Evolutionary conservation across 2,113 vertebrate genomes (phyloP).

Genomic region (Ceratotherium simum): DNA sequence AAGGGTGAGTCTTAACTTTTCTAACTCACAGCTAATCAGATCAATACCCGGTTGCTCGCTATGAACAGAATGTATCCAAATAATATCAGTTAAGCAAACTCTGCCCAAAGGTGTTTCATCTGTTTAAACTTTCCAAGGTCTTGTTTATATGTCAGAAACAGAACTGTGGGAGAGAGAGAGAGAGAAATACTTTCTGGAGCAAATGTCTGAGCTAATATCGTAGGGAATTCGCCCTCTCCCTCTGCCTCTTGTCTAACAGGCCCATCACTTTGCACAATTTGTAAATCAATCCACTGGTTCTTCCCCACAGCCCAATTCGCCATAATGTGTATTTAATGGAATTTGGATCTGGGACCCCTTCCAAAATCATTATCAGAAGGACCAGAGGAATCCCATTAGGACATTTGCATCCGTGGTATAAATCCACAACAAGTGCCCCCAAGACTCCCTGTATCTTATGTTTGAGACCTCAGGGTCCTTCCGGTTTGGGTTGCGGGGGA

Average conservation of each 20-base stretch:
- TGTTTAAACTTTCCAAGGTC: slow-evolving; percentile 63
- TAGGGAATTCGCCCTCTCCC: not conserved
- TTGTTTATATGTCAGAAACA: slow-evolving; percentile 50
- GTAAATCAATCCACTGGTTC: not conserved
- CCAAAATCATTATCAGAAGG: slow-evolving; percentile 33
- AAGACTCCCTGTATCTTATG: not conserved
- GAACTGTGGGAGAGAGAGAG: slow-evolving; percentile 36
- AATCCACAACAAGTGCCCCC: not conserved
- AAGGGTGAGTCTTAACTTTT: not conserved
- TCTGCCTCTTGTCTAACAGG: not conserved
- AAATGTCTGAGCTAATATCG: slow-evolving; percentile 61
- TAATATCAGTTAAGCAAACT: slow-evolving; percentile 31
- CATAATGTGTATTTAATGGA: slow-evolving; percentile 33
- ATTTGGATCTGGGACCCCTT: slow-evolving; percentile 39
- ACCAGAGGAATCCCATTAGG: not conserved
- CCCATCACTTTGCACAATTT: slow-evolving; percentile 40
- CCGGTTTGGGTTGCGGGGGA: not conserved
- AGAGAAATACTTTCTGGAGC: slow-evolving; percentile 6
- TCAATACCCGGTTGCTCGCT: slow-evolving; percentile 17
- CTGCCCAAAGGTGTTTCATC: slow-evolving; percentile 65
- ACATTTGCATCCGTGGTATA: not conserved
- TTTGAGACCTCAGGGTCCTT: not conserved
- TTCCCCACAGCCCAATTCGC: not conserved
- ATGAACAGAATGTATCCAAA: slow-evolving; percentile 56
- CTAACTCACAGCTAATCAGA: slow-evolving; percentile 41